Percentiles rank a stretch among this genome's conserved stretches.
These are phyloP conservation scores for Argentina silus DNA, from an alignment of 2,797 vertebrate genomes.

Conservation along the genomic window DNA sequence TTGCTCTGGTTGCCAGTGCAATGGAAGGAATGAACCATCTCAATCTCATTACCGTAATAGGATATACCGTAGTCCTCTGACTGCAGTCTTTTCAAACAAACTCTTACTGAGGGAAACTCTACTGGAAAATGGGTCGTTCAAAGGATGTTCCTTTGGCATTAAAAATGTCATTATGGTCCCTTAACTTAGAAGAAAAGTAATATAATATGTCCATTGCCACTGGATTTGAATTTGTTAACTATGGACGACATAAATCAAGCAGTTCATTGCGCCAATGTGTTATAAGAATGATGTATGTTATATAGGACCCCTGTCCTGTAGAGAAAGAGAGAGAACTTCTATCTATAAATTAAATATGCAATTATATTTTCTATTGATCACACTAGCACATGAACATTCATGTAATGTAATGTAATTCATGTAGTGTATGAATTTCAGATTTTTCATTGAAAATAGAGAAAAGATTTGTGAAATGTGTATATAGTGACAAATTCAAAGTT, in stretches of 20 bases:
- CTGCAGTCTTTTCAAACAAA: constrained; percentile 18
- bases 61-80: not conserved
- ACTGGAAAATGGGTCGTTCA: not conserved
- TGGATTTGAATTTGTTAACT: not conserved
- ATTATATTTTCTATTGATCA: not conserved
- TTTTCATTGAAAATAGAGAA: too few relatives aligned
- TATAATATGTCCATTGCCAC: not conserved
- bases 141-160: not conserved
- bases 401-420: not conserved
- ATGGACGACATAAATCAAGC: not conserved
- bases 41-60: not conserved
- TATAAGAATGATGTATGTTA: too few relatives aligned
- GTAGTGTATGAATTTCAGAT: not conserved
- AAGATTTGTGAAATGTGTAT: too few relatives aligned
- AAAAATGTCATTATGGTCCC: constrained; percentile 9
- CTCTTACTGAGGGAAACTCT: constrained; percentile 3
- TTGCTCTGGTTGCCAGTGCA: not conserved
- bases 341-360: not conserved
- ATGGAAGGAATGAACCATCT: not conserved
- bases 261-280: not conserved
- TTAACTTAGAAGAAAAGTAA: not conserved
- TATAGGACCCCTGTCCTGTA: too few relatives aligned
- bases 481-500: not conserved
- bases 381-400: not conserved
- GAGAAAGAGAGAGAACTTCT: too few relatives aligned